Conservation (phyloP, 2,797 vertebrate species). For the Halcyon leucocephala region DNA sequence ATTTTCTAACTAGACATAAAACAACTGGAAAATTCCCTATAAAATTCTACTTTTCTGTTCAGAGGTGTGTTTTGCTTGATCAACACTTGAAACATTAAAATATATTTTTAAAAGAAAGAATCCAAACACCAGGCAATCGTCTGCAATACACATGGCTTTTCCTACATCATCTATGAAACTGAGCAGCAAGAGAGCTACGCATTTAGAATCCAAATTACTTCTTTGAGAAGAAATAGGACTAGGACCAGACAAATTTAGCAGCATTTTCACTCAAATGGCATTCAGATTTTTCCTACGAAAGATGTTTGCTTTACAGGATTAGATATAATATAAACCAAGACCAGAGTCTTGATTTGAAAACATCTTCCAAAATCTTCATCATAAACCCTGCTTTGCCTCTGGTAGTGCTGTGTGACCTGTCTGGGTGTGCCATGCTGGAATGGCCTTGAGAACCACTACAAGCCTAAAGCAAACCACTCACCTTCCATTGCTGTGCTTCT, state of each 20-base stretch:
- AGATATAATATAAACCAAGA: not conserved
- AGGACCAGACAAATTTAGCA: not conserved
- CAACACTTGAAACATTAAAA: not conserved
- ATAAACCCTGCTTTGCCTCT: too few relatives aligned
- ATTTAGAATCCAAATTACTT: not conserved
- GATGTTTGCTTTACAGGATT: not conserved
- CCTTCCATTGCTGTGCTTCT: not conserved
- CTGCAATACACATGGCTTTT: not conserved
- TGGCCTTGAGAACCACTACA: not conserved
- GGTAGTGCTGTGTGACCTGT: not conserved
- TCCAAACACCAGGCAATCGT: not conserved
- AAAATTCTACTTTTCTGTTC: not conserved
- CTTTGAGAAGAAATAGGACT: not conserved
- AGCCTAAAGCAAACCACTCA: not conserved
- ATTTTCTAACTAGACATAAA: not conserved
- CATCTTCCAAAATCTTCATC: not conserved
- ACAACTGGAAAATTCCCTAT: not conserved
- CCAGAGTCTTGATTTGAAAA: not conserved
- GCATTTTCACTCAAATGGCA: not conserved
- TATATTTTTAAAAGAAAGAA: not conserved
- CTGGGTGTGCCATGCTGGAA: too few relatives aligned
- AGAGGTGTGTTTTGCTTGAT: not conserved
- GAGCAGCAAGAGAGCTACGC: not conserved
- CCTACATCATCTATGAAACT: not conserved
- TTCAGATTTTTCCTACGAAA: not conserved